A percentile compares a stretch with the other conserved stretches of the same genome.
Conservation (phyloP, 2,888 invertebrate genomes). For the Tenthredo amoena region DNA sequence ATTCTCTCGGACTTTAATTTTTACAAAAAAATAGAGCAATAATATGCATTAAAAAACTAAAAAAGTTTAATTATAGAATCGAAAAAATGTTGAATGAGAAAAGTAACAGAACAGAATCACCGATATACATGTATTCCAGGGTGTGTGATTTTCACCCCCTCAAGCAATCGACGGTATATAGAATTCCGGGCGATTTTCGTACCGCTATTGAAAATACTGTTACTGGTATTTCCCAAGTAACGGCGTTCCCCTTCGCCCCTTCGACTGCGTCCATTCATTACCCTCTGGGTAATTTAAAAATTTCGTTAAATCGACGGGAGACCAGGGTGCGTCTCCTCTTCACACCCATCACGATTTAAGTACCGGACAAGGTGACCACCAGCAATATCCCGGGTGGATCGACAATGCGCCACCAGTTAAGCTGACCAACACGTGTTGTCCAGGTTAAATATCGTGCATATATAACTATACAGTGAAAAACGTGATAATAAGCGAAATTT, state of each 20-base stretch:
- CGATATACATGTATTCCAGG: no score
- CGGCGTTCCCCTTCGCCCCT: neutral
- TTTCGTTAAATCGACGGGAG: neutral
- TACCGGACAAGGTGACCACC: constrained; percentile 59
- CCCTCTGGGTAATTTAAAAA: neutral
- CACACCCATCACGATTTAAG: constrained; percentile 11
- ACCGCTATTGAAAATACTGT: neutral
- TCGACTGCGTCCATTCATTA: neutral
- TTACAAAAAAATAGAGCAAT: no score
- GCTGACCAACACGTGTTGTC: constrained; percentile 48
- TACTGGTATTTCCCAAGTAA: neutral
- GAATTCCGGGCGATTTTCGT: neutral
- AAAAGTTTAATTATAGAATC: no score
- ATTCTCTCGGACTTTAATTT: no score
- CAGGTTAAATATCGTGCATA: neutral
- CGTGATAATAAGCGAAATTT: neutral
- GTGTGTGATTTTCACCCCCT: no score
- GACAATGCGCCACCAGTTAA: constrained; percentile 66
- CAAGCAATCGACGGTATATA: neutral
- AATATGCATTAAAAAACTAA: no score
- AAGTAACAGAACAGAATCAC: no score
- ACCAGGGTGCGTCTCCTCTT: neutral
- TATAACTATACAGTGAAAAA: neutral
- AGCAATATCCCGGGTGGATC: constrained; percentile 55
- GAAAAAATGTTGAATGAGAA: no score